Evolutionary conservation across 2,797 vertebrate species (phyloP).

Genomic region (Coendou prehensilis): DNA sequence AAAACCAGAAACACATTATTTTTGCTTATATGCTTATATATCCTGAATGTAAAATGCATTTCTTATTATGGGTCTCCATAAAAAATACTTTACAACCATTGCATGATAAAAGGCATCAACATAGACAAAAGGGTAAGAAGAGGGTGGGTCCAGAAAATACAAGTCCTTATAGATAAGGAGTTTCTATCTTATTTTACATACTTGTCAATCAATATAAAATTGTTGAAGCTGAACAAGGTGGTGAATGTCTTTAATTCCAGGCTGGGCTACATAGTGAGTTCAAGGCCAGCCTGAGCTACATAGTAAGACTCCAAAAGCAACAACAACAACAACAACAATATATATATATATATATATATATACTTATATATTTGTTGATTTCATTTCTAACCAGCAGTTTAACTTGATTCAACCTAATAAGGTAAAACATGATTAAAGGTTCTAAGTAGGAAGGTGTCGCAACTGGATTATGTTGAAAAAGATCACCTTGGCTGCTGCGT

Average conservation of each 20-base stretch:
- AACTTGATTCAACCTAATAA: not conserved
- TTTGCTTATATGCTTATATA: not conserved
- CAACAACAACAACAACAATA: too few species aligned
- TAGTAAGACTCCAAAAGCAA: too few species aligned
- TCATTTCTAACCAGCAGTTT: not conserved
- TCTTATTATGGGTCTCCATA: not conserved
- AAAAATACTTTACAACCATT: not conserved
- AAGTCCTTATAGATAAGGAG: not conserved
- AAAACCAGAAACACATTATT: not conserved
- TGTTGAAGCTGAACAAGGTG: too few species aligned
- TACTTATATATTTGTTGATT: not conserved
- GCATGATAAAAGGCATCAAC: not conserved
- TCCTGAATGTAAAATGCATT: not conserved
- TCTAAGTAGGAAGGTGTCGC: not conserved
- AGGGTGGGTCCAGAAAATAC: not conserved
- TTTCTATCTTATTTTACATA: constrained; percentile 34
- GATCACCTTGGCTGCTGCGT: not conserved
- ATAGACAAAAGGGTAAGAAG: not conserved
- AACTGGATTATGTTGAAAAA: not conserved
- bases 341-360: too few species aligned
- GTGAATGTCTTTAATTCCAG: not conserved
- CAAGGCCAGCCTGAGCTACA: too few species aligned
- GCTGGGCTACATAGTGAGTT: too few species aligned
- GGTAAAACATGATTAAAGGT: not conserved
- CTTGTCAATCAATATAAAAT: not conserved